Percentiles rank a stretch among this genome's conserved stretches.
Evolutionary conservation across 2,888 invertebrate species (phyloP).

Genomic region (Dasysyrphus tricinctus): DNA sequence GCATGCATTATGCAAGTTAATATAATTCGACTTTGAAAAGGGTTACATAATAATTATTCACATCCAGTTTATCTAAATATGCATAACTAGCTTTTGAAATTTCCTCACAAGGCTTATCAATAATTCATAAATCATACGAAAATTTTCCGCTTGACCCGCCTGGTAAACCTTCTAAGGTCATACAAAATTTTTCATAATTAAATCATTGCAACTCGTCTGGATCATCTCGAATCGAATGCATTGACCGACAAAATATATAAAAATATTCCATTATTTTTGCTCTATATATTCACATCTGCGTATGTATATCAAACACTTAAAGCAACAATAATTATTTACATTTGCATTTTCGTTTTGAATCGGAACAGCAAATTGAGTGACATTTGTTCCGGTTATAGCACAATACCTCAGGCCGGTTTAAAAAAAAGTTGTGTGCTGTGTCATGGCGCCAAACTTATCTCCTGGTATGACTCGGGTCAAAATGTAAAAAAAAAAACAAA

Average conservation of each 20-base stretch:
- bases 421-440: neutral
- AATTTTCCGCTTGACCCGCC: no score
- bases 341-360: slow-evolving; percentile 15
- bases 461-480: neutral
- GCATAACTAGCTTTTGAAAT: no score
- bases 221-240: slow-evolving; percentile 17
- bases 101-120: no score
- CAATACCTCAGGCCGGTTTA: neutral
- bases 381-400: slow-evolving; percentile 28
- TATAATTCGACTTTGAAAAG: no score
- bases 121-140: no score
- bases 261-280: slow-evolving; percentile 3
- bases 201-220: neutral
- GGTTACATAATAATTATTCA: no score
- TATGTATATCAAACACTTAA: neutral
- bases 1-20: no score
- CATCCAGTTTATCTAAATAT: no score
- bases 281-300: neutral
- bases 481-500: neutral
- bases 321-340: slow-evolving; percentile 1
- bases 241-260: slow-evolving; percentile 23
- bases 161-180: neutral
- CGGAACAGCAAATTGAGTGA: slow-evolving; percentile 2
- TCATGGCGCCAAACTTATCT: slow-evolving; percentile 8
- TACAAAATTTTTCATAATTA: neutral